Conservation (phyloP, 2,113 vertebrate species). For the Ceyx cyanopectus region DNA sequence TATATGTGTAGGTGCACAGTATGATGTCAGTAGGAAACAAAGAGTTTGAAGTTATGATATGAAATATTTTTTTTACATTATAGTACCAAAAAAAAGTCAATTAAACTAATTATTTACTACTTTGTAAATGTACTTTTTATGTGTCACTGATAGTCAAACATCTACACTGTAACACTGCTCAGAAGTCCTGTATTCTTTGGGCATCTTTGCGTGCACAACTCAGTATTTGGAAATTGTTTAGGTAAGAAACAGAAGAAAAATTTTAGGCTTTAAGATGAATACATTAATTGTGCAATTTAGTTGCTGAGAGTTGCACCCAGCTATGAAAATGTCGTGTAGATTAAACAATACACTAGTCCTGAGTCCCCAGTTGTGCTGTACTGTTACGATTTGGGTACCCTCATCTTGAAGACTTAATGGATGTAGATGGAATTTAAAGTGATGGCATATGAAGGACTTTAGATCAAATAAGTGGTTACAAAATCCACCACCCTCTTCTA, state of each 20-base stretch:
- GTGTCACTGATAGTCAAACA: slow-evolving; percentile 23
- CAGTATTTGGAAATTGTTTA: neutral
- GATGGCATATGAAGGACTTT: neutral
- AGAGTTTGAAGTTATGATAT: neutral
- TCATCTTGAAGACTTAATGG: neutral
- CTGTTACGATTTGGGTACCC: neutral
- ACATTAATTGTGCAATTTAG: neutral
- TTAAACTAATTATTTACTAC: slow-evolving; percentile 23
- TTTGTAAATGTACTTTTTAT: slow-evolving; percentile 14
- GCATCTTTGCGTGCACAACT: neutral
- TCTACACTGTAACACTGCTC: neutral
- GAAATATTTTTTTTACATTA: slow-evolving; percentile 35
- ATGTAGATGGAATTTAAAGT: neutral
- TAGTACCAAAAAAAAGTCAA: slow-evolving; percentile 18
- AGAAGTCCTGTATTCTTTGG: neutral
- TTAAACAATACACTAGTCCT: neutral
- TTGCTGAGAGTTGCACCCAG: neutral
- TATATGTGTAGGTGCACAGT: neutral
- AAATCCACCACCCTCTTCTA: neutral
- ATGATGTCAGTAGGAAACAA: neutral
- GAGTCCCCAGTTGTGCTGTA: neutral
- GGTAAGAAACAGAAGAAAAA: neutral
- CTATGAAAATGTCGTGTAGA: neutral
- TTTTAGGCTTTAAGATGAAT: neutral
- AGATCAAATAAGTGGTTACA: neutral